Evolutionary conservation across 2,113 vertebrate species (phyloP).

Genomic region (Sminthopsis crassicaudata): DNA sequence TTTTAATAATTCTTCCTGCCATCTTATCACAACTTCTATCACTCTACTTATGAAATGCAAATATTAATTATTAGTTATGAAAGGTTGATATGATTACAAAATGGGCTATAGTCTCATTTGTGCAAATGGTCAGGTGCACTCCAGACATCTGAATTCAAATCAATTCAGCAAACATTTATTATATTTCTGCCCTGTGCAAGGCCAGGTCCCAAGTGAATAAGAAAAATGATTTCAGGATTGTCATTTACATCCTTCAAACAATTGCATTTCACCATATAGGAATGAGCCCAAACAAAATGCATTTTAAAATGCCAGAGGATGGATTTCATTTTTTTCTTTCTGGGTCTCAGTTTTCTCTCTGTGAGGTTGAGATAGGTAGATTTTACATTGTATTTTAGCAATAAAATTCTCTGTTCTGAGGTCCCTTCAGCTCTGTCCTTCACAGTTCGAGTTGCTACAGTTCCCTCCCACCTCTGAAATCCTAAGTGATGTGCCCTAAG

Average conservation of each 20-base stretch:
- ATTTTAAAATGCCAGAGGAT: background rate
- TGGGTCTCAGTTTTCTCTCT: background rate
- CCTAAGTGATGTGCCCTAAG: background rate
- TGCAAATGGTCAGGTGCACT: background rate
- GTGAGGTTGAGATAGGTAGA: background rate
- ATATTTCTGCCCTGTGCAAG: background rate
- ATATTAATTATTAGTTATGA: conserved; percentile 1
- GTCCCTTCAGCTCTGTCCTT: background rate
- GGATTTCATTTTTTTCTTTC: background rate
- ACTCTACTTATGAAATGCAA: background rate
- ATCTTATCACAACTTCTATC: background rate
- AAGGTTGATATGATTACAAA: conserved; percentile 1
- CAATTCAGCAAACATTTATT: conserved; percentile 6
- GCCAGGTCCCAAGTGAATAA: background rate
- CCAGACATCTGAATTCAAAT: background rate
- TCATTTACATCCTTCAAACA: conserved; percentile 3
- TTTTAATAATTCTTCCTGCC: background rate
- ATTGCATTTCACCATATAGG: background rate
- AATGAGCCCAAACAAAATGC: background rate
- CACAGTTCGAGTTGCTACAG: background rate
- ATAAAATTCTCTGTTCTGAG: background rate
- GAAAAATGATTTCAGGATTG: background rate
- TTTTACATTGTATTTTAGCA: background rate
- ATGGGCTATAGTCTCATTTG: background rate
- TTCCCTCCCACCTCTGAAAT: background rate